These are phyloP conservation scores for Drosophila neoperkinsi DNA, from an alignment of 2,888 invertebrate species.

Conservation along the genomic window DNA sequence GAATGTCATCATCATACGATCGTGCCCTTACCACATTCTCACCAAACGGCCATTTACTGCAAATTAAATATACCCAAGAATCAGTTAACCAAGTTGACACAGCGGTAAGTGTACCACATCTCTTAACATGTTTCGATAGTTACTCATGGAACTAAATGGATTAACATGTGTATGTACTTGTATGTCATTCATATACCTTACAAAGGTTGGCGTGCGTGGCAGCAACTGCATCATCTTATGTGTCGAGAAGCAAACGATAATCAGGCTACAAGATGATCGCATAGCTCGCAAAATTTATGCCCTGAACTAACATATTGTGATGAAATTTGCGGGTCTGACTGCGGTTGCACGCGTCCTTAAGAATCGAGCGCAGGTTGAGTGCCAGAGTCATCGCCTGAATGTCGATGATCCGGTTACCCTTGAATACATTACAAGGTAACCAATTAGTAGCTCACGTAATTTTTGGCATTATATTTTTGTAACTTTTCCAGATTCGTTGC, in stretches of 20 bases:
- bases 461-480: background rate
- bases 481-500: conserved; percentile 87
- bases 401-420: conserved; percentile 99
- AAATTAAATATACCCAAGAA: conserved; percentile 99
- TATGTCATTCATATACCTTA: conserved; percentile 25
- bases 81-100: conserved; percentile 99
- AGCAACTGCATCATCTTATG: conserved; percentile 98
- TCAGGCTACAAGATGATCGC: conserved; percentile 98
- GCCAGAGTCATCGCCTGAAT: conserved; percentile 98
- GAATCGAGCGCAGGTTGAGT: conserved; percentile 98
- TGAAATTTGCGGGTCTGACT: conserved; percentile 99
- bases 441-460: background rate
- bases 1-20: conserved; percentile 96
- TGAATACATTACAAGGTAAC: conserved; percentile 94
- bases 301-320: conserved; percentile 99
- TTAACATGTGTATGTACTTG: background rate
- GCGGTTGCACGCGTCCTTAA: conserved; percentile 99
- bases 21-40: conserved; percentile 99
- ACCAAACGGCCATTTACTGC: conserved; percentile 99
- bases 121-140: background rate
- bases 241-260: conserved; percentile 99
- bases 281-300: conserved; percentile 99
- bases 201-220: conserved; percentile 98
- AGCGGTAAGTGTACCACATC: conserved; percentile 90
- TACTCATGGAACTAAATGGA: background rate